Percentiles rank a stretch among this genome's conserved stretches.
Evolutionary conservation across 2,888 invertebrate genomes (phyloP).

Genomic region (Oasisia sp.): DNA sequence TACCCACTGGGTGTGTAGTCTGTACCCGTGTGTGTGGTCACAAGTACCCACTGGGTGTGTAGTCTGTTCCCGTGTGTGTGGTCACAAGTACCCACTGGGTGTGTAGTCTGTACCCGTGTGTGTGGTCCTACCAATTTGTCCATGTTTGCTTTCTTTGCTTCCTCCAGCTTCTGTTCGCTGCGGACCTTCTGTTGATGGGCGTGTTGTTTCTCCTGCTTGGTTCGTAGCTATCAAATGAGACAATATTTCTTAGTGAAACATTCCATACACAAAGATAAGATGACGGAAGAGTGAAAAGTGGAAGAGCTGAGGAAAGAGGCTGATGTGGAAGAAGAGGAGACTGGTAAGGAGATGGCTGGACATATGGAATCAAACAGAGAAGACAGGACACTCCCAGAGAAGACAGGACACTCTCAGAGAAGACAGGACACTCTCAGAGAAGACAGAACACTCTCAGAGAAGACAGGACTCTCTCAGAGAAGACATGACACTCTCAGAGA

Average conservation of each 20-base stretch:
- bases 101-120: not conserved
- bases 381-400: no score
- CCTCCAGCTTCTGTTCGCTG: conserved; percentile 61
- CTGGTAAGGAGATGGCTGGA: conserved; percentile 17
- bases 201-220: conserved; percentile 61
- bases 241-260: not conserved
- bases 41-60: no score
- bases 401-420: no score
- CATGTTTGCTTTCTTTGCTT: conserved; percentile 61
- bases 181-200: conserved; percentile 60
- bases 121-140: conserved; percentile 57
- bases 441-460: no score
- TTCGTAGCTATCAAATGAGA: conserved; percentile 51
- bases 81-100: no score
- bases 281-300: not conserved
- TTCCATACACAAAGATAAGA: not conserved
- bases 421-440: no score
- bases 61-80: no score
- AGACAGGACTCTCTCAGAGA: no score
- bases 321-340: not conserved
- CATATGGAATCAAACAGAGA: no score
- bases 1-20: no score
- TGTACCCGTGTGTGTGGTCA: no score
- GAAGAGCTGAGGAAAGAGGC: not conserved
- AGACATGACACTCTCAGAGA: no score